phyloP scores from a whole-genome alignment of 2,888 invertebrate genomes.

The Drosophila ochracea region DNA sequence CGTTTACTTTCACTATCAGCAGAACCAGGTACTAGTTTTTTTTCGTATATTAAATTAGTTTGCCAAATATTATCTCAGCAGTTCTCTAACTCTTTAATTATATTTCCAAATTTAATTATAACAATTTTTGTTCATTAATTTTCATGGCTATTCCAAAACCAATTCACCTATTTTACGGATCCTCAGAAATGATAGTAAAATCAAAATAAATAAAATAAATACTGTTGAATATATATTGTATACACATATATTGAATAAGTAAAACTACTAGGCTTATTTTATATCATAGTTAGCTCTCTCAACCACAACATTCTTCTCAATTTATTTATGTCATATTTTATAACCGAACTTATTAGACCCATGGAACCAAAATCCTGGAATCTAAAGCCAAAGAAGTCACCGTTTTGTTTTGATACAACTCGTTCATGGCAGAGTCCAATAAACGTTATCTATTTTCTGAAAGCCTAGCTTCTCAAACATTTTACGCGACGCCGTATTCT shows the following conservation, averaged over 20 bases:
- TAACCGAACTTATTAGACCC: background rate
- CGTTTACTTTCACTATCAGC: too few relatives aligned
- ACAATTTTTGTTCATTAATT: too few relatives aligned
- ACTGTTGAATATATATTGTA: background rate
- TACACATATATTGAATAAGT: background rate
- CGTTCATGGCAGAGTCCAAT: conserved; percentile 51
- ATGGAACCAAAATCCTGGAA: background rate
- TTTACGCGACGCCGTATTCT: conserved; percentile 71
- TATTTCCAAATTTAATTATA: background rate
- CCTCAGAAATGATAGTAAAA: background rate
- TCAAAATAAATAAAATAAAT: too few relatives aligned
- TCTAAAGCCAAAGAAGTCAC: background rate
- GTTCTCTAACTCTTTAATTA: background rate
- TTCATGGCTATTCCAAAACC: too few relatives aligned
- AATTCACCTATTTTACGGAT: background rate
- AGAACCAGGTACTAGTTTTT: too few relatives aligned
- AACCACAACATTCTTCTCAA: background rate
- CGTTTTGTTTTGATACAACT: background rate
- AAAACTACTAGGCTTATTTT: background rate
- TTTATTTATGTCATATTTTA: background rate
- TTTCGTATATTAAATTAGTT: background rate
- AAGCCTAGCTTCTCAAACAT: conserved; percentile 83
- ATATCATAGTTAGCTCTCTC: background rate
- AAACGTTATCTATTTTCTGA: conserved; percentile 64
- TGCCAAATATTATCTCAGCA: background rate